Conservation (phyloP, 2,797 vertebrate genomes). For the Helicolenus hilgendorfi region DNA sequence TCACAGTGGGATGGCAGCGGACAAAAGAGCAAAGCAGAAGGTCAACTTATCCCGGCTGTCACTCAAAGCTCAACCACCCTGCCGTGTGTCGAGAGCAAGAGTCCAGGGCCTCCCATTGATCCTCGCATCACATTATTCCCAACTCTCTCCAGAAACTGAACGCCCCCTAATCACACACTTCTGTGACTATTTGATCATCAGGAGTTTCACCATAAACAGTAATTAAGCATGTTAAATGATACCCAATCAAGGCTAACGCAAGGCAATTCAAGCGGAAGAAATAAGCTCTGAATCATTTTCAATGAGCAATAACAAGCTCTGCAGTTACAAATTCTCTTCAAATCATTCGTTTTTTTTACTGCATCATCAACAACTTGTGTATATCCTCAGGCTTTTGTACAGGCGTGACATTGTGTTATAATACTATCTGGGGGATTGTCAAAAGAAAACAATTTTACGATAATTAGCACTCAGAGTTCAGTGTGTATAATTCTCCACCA, state of each 20-base stretch:
- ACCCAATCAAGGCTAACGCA: slow-evolving; percentile 52
- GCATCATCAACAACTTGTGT: not conserved
- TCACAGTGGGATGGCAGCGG: slow-evolving; percentile 74
- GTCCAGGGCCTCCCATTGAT: slow-evolving; percentile 65
- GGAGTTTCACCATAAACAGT: slow-evolving; percentile 55
- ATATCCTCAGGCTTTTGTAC: not conserved
- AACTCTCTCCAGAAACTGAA: slow-evolving; percentile 15
- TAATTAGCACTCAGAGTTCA: slow-evolving; percentile 1
- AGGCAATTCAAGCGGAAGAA: slow-evolving; percentile 34
- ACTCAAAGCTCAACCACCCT: slow-evolving; percentile 59
- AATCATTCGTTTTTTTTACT: not conserved
- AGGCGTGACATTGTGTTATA: not conserved
- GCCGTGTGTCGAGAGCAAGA: slow-evolving; percentile 9
- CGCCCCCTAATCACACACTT: slow-evolving; percentile 54
- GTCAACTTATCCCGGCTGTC: slow-evolving; percentile 81
- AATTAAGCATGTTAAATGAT: slow-evolving; percentile 69
- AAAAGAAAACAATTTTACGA: not conserved
- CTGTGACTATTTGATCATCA: slow-evolving; percentile 61
- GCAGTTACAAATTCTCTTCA: not conserved
- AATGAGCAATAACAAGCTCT: not conserved
- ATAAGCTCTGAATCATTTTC: slow-evolving; percentile 21
- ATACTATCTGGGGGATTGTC: not conserved
- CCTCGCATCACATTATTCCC: slow-evolving; percentile 33
- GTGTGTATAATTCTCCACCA: not conserved
- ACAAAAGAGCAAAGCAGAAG: slow-evolving; percentile 87